Evolutionary conservation across 1,140 invertebrate genomes (phyloP), one percentile per base, ranked within the genome.

Genomic region (Brachionus angularis): DNA sequence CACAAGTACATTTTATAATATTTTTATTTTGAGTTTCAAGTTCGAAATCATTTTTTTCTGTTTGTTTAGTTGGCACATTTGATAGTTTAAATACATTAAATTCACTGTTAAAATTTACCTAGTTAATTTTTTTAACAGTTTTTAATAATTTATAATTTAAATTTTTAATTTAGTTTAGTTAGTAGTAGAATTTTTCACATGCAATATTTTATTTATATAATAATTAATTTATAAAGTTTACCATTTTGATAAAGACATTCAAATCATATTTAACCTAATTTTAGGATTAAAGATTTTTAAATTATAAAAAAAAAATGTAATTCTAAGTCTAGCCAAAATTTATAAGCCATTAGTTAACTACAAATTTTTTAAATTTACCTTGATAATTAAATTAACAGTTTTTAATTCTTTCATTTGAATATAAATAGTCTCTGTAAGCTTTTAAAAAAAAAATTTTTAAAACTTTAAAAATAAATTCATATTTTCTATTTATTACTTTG

Each of bases 1-100:
- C 33, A 14, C 53, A 58, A 34, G 39, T 67, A n/a, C 62, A 67
- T 67, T 50, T 67, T 29, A 67, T 23, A 18, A 58, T 67, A 23
- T 49, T 67, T 50, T 29, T 50, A 1, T 8, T 16, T 36, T 18
- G 34, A 16, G 27, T 67, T 8, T 47, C 62, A 27, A 47, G 23
- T 46, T 46, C 47, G 25, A 67, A 67, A 33, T 67, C 62, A 47
- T 46, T 25, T 44, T 23, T 39, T 4, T 44, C 39, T 31, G 33
- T 12, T 21, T 67, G 21, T 27, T 46, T 25, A 33, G 49, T 29
- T 10, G 23, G 3, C 31, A 29, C 25, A 18, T 34, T 36, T 25
- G 12, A 23, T 10, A 58, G n/a, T 58, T 58, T 34, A 7, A 34
- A 23, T 39, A 39, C 53, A 39, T 58, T 58, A 23, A 34, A 3